Evolutionary conservation across 2,888 invertebrate genomes (phyloP), one percentile per base, ranked within the genome.

Genomic region (Cheilosia vernalis): DNA sequence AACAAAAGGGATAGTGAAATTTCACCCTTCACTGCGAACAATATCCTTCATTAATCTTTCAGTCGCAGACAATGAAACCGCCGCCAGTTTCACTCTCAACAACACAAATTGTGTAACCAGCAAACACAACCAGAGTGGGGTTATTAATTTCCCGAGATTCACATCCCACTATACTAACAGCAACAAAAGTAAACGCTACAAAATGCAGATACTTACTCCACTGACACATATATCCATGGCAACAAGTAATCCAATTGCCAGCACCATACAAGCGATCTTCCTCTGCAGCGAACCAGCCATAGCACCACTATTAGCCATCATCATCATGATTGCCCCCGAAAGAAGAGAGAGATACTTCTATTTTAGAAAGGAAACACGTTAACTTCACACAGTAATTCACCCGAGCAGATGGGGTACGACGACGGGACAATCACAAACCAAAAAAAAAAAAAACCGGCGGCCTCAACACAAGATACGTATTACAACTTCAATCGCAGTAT

Each of bases 181-280:
- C 51, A 49, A 30, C 17, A 55, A 37, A 40, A 24, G 17, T 15
- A 56, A 58, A 63, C 49, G 30, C 49, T 51, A 27, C 51, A 60
- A 72, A 72, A 40, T 63, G 44, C 53, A 73, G 63, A 66, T 74
- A 91, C 92, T 92, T 91, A 92, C 92, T 90, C 91, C 92, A 90
- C 90, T 91, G 89, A 91, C 92, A 90, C 91, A 90, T 89, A 92
- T 90, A 87, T 90, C 90, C 89, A 84, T 84, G 74, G 90, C 88
- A 87, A 90, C 87, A 89, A 91, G 89, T 89, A 91, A 88, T 89
- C 90, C 90, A 87, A 90, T 72, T 61, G 86, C 86, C 64, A 88
- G 69, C 53, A 76, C 70, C 60, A 76, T 74, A 74, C 83, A 80
- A 76, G 87, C 78, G 73, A 86, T 86, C 73, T 87, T 86, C 72